Evolutionary conservation across 2,797 vertebrate species (phyloP).

Genomic region (Neosilurus mollespiculum): DNA sequence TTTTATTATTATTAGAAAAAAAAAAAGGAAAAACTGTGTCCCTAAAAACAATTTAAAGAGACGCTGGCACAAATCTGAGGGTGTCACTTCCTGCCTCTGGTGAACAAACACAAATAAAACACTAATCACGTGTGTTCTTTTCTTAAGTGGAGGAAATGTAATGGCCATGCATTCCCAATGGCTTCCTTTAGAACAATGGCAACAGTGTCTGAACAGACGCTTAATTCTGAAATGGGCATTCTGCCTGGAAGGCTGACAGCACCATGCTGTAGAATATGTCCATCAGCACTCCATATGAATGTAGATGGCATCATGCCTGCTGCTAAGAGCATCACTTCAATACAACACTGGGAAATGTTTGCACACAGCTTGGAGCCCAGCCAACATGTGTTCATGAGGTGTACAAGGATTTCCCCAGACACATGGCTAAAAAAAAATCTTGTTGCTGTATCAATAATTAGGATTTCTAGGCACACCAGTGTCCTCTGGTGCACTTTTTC

Average conservation of each 20-base stretch:
- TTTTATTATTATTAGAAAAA: neutral
- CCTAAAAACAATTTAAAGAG: neutral
- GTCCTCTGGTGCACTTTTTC: slow-evolving; percentile 14
- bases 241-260: slow-evolving; percentile 44
- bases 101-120: neutral
- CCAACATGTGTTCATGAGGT: slow-evolving; percentile 30
- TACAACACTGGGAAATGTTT: slow-evolving; percentile 47
- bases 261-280: slow-evolving; percentile 61
- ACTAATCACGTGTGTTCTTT: neutral
- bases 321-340: slow-evolving; percentile 50
- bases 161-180: slow-evolving; percentile 10
- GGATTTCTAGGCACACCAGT: slow-evolving; percentile 30
- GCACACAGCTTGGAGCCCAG: slow-evolving; percentile 46
- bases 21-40: neutral
- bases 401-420: slow-evolving; percentile 16
- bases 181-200: slow-evolving; percentile 61
- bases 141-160: neutral
- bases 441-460: slow-evolving; percentile 10
- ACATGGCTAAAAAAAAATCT: neutral
- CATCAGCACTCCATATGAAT: slow-evolving; percentile 56
- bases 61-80: neutral
- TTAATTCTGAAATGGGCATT: slow-evolving; percentile 3
- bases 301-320: slow-evolving; percentile 56
- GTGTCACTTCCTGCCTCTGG: too few species aligned
- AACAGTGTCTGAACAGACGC: neutral